Evolutionary conservation across 2,888 invertebrate genomes (phyloP).

Genomic region (Synergus gifuensis): DNA sequence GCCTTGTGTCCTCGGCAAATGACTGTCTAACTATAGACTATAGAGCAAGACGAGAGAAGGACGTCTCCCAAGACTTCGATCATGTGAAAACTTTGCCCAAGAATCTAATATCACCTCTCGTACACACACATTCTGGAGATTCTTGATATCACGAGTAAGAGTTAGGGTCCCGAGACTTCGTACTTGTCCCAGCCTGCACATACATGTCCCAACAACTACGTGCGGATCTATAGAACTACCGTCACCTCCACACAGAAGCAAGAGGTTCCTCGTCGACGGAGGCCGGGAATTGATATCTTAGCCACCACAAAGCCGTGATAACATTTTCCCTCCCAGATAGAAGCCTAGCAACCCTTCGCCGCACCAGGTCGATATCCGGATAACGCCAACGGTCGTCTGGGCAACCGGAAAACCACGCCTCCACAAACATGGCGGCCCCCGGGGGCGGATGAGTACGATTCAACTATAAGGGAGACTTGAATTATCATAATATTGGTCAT

Average conservation of each 20-base stretch:
- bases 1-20: slow-evolving; percentile 12
- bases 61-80: slow-evolving; percentile 67
- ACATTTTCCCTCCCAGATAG: slow-evolving; percentile 77
- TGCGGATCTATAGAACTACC: background rate
- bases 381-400: slow-evolving; percentile 69
- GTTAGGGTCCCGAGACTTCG: slow-evolving; percentile 54
- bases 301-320: slow-evolving; percentile 78
- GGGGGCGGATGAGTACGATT: slow-evolving; percentile 57
- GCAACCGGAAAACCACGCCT: slow-evolving; percentile 75
- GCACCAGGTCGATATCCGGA: slow-evolving; percentile 73
- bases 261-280: slow-evolving; percentile 50
- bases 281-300: slow-evolving; percentile 73
- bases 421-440: slow-evolving; percentile 74
- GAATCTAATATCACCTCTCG: slow-evolving; percentile 76
- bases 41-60: slow-evolving; percentile 53
- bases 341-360: slow-evolving; percentile 73
- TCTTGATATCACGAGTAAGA: slow-evolving; percentile 61
- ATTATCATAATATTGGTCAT: slow-evolving; percentile 77
- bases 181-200: slow-evolving; percentile 28
- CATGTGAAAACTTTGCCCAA: slow-evolving; percentile 76
- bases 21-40: slow-evolving; percentile 3
- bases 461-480: slow-evolving; percentile 65
- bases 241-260: slow-evolving; percentile 23
- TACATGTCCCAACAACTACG: slow-evolving; percentile 6
- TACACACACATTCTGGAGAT: slow-evolving; percentile 74